Evolutionary conservation across 64 coral and sea anemone species (phyloP), one percentile per base, ranked within the genome.

Genomic region (Catalaphyllia jardinei): DNA sequence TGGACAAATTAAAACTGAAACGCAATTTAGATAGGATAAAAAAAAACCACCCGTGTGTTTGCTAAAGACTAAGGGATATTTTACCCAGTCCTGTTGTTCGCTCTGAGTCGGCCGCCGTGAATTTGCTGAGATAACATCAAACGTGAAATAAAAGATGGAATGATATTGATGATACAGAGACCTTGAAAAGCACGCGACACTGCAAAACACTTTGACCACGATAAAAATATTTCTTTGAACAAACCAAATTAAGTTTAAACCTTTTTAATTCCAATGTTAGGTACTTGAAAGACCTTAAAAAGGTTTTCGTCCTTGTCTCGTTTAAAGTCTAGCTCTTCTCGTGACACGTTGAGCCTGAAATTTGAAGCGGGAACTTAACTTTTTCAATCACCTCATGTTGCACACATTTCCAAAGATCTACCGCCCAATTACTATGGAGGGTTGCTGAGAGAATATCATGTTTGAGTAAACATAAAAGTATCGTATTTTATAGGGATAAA

Each of bases 81-180:
- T 60, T 4, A 8, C 24, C 3, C 10, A 11, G 19, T n/a, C 18
- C 0, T 29, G 29, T 14, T 35, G 17, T 57, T 25, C n/a, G 62
- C 22, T 11, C 65, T 25, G 25, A 20, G 51, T 31, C 16, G 63
- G 63, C 61, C 17, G 60, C 62, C 17, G 8, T n/a, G 4, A 20
- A 11, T 67, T 67, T 50, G 22, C 10, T 24, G 13, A 83, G 80
- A 83, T 83, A 83, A 83, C 39, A 83, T 83, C 61, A 64, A 46
- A 83, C 67, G 9, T 8, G 20, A 42, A 38, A 83, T 62, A 65
- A 29, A 77, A 38, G 60, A 63, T 65, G 35, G 22, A 18, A 63
- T 22, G 19, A 57, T 81, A 67, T 20, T 8, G 67, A 63, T 22
- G 19, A 57, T 81, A 67, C 31, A 9, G 67, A 38, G 61, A 7